phyloP scores from a whole-genome alignment of 2,888 invertebrate genomes.

The Agrilus cyanescens region DNA sequence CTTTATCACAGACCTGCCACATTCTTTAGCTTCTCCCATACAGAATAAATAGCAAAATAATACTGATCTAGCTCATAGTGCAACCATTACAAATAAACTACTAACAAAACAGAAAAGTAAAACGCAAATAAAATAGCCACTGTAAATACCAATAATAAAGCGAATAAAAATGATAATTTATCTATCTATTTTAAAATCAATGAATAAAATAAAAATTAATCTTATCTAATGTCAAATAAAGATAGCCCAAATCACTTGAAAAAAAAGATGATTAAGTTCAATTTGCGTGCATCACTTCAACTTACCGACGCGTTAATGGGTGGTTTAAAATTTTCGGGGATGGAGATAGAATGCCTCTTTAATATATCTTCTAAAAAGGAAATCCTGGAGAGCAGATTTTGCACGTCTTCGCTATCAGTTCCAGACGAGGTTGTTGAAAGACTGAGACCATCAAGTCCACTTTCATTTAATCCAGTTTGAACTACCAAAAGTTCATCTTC shows the following conservation, averaged over 20 bases:
- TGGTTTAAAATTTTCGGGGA: slow-evolving; percentile 18
- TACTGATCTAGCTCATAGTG: slow-evolving; percentile 25
- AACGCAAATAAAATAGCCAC: slow-evolving; percentile 14
- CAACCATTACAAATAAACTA: slow-evolving; percentile 23
- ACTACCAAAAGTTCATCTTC: slow-evolving; percentile 34
- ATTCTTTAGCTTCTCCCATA: slow-evolving; percentile 31
- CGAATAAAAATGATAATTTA: slow-evolving; percentile 2
- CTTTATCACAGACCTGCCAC: slow-evolving; percentile 11
- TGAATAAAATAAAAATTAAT: background rate
- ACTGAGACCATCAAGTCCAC: slow-evolving; percentile 32
- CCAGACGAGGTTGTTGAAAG: slow-evolving; percentile 26
- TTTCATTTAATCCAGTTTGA: slow-evolving; percentile 31
- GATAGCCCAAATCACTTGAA: slow-evolving; percentile 2
- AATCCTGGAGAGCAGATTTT: slow-evolving; percentile 29
- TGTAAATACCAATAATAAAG: slow-evolving; percentile 12
- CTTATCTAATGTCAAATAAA: background rate
- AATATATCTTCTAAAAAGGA: slow-evolving; percentile 32
- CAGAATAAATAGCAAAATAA: slow-evolving; percentile 11
- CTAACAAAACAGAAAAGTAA: slow-evolving; percentile 7
- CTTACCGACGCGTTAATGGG: slow-evolving; percentile 22
- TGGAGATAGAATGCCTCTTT: slow-evolving; percentile 27
- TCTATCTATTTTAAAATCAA: slow-evolving; percentile 3
- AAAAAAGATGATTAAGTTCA: slow-evolving; percentile 3
- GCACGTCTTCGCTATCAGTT: slow-evolving; percentile 17
- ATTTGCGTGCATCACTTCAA: slow-evolving; percentile 8